Evolutionary conservation across 2,113 vertebrate genomes (phyloP).

Genomic region (Cyanocitta stelleri): DNA sequence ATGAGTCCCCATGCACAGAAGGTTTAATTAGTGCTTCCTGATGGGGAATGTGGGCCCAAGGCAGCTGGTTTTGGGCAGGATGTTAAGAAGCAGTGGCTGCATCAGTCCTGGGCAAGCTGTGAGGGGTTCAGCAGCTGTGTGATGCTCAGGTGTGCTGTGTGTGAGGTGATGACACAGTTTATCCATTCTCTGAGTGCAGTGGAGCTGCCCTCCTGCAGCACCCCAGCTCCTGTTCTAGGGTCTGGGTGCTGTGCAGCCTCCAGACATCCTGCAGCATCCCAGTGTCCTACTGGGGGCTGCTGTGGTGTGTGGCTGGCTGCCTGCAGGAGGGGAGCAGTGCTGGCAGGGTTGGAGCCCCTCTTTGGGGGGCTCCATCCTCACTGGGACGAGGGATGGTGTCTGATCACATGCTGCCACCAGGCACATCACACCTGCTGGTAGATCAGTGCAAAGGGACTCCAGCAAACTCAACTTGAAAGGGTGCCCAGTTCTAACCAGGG

Average conservation of each 20-base stretch:
- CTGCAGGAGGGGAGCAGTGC: neutral
- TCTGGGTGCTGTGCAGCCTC: neutral
- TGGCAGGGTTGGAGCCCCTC: neutral
- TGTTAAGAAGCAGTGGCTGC: neutral
- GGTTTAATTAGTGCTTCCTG: neutral
- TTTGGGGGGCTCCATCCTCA: neutral
- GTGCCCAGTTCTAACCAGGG: neutral
- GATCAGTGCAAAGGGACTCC: neutral
- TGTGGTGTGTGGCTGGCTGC: neutral
- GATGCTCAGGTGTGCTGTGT: neutral
- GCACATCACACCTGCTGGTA: neutral
- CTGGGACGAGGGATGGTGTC: conserved; percentile 68
- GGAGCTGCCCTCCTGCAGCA: conserved; percentile 5
- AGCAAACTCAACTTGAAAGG: neutral
- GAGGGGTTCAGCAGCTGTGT: neutral
- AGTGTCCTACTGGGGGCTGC: conserved; percentile 62
- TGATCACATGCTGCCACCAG: conserved; percentile 66
- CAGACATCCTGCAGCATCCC: neutral
- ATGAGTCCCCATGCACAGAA: fast-evolving
- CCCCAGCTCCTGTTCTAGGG: conserved; percentile 63
- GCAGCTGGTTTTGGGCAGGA: neutral
- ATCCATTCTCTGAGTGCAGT: conserved; percentile 82
- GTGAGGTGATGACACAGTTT: conserved; percentile 82
- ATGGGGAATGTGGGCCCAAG: too few relatives aligned
- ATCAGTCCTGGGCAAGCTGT: neutral